Percentiles rank a stretch among this genome's conserved stretches.
Evolutionary conservation across 2,797 vertebrate species (phyloP).

Genomic region (Tragopan temminckii): DNA sequence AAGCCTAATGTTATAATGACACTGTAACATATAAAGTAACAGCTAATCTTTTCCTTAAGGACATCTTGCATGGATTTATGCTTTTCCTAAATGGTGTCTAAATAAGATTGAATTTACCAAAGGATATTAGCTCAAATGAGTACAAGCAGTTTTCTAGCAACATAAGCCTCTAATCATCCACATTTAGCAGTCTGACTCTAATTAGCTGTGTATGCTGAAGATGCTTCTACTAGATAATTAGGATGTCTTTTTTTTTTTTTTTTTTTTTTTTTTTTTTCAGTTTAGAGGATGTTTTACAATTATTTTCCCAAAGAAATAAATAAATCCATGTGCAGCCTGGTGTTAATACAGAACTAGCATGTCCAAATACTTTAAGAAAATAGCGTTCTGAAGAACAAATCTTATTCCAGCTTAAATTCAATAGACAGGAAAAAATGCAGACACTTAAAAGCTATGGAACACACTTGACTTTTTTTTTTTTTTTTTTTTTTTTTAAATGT

Average conservation of each 20-base stretch:
- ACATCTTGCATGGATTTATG: neutral
- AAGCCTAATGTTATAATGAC: neutral
- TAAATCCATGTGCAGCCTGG: neutral
- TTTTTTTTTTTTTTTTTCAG: neutral
- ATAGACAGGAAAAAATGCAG: neutral
- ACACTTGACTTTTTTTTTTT: neutral
- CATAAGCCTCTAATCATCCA: constrained; percentile 30
- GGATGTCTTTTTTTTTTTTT: neutral
- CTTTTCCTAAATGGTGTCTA: constrained; percentile 20
- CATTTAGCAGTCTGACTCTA: constrained; percentile 28
- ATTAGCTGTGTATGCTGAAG: neutral
- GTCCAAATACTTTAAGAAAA: constrained; percentile 8
- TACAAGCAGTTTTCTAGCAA: constrained; percentile 30
- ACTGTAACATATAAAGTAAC: neutral
- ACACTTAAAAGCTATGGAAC: neutral
- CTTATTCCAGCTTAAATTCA: neutral
- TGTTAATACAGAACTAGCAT: neutral
- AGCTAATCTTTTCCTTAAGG: neutral
- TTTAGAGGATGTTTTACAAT: constrained; percentile 20
- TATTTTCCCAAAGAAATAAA: constrained; percentile 34
- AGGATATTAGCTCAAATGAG: neutral
- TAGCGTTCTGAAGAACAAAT: neutral
- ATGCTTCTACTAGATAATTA: constrained; percentile 36
- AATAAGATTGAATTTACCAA: neutral
- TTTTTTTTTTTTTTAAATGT: neutral